Evolutionary conservation across 2,113 vertebrate species (phyloP).

Genomic region (Prochilodus magdalenae): DNA sequence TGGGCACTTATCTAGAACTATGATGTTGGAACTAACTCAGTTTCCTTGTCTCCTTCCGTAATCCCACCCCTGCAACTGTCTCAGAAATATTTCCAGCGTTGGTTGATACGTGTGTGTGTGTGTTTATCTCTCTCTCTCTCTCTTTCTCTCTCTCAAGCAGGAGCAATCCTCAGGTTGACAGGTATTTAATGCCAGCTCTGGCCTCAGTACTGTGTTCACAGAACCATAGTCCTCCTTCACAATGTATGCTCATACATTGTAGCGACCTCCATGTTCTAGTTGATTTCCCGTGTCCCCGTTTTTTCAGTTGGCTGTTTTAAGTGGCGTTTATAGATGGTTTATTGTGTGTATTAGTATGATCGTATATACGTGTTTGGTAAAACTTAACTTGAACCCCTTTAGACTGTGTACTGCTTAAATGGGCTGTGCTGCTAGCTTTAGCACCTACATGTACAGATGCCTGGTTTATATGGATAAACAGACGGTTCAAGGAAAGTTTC

Average conservation of each 20-base stretch:
- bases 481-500: constrained; percentile 54
- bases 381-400: constrained; percentile 54
- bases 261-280: constrained; percentile 71
- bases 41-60: constrained; percentile 14
- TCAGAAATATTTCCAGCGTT: constrained; percentile 36
- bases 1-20: neutral
- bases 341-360: constrained; percentile 19
- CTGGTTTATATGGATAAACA: neutral
- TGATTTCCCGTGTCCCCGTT: constrained; percentile 58
- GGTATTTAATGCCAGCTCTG: constrained; percentile 87
- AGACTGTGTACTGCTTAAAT: neutral
- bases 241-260: constrained; percentile 78
- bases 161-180: constrained; percentile 99
- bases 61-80: constrained; percentile 9
- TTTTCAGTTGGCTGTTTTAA: constrained; percentile 44
- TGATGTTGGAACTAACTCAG: constrained; percentile 8
- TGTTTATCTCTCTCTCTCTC: no score
- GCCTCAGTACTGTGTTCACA: constrained; percentile 78
- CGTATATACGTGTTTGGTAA: constrained; percentile 11
- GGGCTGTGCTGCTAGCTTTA: neutral
- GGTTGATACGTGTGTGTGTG: constrained; percentile 40
- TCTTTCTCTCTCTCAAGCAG: constrained; percentile 94
- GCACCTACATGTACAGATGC: neutral
- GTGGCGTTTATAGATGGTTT: neutral
- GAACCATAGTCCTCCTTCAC: constrained; percentile 64